Base-by-base conservation (phyloP, 37 sponge, comb jelly and placozoan species). In the Aplysina aerophoba region DNA sequence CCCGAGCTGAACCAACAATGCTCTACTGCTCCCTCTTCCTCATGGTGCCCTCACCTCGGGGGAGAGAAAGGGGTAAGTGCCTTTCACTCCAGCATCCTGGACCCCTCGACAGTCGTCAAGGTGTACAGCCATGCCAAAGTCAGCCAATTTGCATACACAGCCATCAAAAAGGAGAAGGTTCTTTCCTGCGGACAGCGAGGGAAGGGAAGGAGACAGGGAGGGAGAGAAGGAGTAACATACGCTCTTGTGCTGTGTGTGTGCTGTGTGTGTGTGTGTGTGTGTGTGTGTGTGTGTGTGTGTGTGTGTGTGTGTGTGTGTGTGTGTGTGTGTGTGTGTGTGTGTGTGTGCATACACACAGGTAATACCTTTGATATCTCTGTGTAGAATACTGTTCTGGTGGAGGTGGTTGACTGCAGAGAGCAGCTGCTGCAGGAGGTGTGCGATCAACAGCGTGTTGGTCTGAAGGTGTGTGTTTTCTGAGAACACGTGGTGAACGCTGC, bases 281-380 rank as follows among this genome's bases (percentile, higher is more conserved):
- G 28, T 27, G 28, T 28, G 24, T 27, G 65, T 27, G 28, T 28
- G 28, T 24, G 24, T 63, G 65, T 63, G 65, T 28, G 65, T 63
- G 65, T 28, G 65, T 63, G 65, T 28, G 65, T 63, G 65, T 28
- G 65, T 63, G 65, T 28, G 65, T 63, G 65, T 28, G 65, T 63
- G 65, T 28, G 65, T 63, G 65, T 28, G 65, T 63, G 65, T 28
- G 65, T 63, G 65, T 28, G 65, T 63, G 65, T 28, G 65, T 63
- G 65, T 28, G 65, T 63, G 65, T 63, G 28, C 24, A 63, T 44
- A 44, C 50, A 44, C 50, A 44, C n/a, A n/a, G n/a, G n/a, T n/a
- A n/a, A 79, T 37, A 79, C 59, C 62, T 81, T 59, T 81, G 36
- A 81, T 81, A 24, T 81, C 81, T 44, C 78, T 36, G 78, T 75